phyloP scores from a whole-genome alignment of 2,888 invertebrate genomes.

The Catocala nupta region DNA sequence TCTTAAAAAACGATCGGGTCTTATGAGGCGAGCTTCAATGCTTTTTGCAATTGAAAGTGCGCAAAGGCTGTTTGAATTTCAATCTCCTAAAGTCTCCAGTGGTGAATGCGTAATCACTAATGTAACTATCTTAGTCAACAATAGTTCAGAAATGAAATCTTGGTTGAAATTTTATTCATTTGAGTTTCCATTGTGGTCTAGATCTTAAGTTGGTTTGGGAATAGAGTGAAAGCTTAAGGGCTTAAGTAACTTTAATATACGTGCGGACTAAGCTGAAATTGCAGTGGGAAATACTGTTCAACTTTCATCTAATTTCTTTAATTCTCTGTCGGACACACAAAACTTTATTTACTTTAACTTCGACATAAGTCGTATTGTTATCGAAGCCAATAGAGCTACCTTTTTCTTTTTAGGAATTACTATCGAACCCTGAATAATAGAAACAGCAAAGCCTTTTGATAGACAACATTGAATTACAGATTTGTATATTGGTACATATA shows the following conservation, averaged over 20 bases:
- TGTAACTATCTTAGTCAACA: conserved; percentile 14
- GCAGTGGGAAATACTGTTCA: conserved; percentile 2
- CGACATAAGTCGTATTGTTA: not conserved
- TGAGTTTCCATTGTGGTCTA: conserved; percentile 1
- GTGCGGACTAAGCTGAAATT: conserved; percentile 8
- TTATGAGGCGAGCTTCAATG: conserved; percentile 47
- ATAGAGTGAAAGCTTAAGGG: conserved; percentile 10
- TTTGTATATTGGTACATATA: too few relatives aligned
- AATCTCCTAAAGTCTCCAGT: conserved; percentile 55
- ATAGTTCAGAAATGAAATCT: conserved; percentile 18
- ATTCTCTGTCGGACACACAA: conserved; percentile 8
- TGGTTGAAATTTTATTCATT: conserved; percentile 7
- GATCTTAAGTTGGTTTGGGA: conserved; percentile 14
- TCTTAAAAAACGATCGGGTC: conserved; percentile 40
- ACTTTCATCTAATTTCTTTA: conserved; percentile 11
- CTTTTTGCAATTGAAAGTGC: conserved; percentile 54
- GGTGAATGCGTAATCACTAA: conserved; percentile 52
- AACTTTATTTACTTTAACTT: not conserved
- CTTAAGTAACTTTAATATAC: conserved; percentile 19
- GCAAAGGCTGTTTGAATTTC: conserved; percentile 61
- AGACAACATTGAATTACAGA: too few relatives aligned
- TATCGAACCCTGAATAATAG: not conserved
- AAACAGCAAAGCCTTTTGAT: not conserved
- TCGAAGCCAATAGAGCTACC: too few relatives aligned
- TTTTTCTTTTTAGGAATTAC: not conserved